Conservation (phyloP, 2,113 vertebrate genomes). For the Chiloscyllium plagiosum region DNA sequence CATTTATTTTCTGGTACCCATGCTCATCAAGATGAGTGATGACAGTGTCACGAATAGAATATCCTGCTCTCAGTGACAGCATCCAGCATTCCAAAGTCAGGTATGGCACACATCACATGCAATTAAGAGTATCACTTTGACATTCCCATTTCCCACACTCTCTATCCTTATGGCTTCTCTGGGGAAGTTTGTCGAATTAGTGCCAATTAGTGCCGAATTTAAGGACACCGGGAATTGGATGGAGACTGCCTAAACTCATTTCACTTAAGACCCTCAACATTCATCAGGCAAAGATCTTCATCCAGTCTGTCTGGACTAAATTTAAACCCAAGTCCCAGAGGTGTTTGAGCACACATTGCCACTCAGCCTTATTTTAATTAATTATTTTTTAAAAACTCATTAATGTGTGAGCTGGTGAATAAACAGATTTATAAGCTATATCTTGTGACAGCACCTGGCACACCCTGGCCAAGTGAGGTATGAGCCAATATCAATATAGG, state of each 20-base stretch:
- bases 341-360: conserved; percentile 22
- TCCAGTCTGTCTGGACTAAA: conserved; percentile 32
- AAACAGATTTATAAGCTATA: conserved; percentile 27
- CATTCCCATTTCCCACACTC: conserved; percentile 34
- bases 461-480: not conserved
- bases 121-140: conserved; percentile 37
- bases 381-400: conserved; percentile 29
- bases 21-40: conserved; percentile 30
- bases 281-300: conserved; percentile 35
- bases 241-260: conserved; percentile 34
- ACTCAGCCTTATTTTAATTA: conserved; percentile 35
- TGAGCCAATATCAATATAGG: not conserved
- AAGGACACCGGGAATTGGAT: conserved; percentile 33
- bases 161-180: conserved; percentile 36
- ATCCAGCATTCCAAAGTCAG: conserved; percentile 31
- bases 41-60: conserved; percentile 21
- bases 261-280: conserved; percentile 36
- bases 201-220: conserved; percentile 38
- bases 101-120: conserved; percentile 33
- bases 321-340: conserved; percentile 35
- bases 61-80: conserved; percentile 24
- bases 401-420: conserved; percentile 28
- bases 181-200: conserved; percentile 38
- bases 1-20: not conserved
- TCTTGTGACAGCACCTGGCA: conserved; percentile 25